Base-by-base conservation (phyloP, 2,888 invertebrate genomes). In the Eilema sororculum region DNA sequence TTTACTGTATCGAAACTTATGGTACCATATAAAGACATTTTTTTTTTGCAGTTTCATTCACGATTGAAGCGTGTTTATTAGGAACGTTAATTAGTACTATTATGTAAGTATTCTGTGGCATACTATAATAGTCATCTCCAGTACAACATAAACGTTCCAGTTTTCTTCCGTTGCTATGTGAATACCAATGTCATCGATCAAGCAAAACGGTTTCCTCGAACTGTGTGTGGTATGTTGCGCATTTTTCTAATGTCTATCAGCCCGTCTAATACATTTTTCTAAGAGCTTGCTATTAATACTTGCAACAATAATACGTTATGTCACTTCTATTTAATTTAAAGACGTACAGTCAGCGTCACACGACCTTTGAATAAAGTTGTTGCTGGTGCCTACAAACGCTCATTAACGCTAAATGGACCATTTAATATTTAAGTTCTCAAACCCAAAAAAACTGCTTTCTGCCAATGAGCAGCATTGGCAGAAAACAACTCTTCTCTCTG, bases 191-290 rank as follows among this genome's bases (percentile, higher is more conserved):
- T 64, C 10, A 4, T 5, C 46, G 20, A 64, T 28, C 63, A 41
- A 41, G 63, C 52, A 28, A 52, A 52, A 60, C 63, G 41, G 46
- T 46, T 63, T 64, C 52, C 28, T 9, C 46, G 52, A 28, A 64
- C n/a, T 25, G 60, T 60, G n/a, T 25, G 25, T 52, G 28, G 9
- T 25, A 46, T 64, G 52, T 28, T n/a, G n/a, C n/a, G 28, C 28
- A 28, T 20, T 64, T 64, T 46, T 25, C 46, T 63, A 9, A 63
- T 63, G 16, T 62, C 20, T 41, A 9, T 24, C 8, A 57, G n/a
- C n/a, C 46, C 16, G 9, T 52, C 52, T 52, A 58, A 25, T 28
- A 20, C 58, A 25, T 58, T 58, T 25, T 58, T 58, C 4, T 13
- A 16, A 6, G 5, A 20, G 13, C 5, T 13, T 16, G 0, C 16